Percentiles rank a stretch among this genome's conserved stretches.
Evolutionary conservation across 2,797 vertebrate genomes (phyloP).

Genomic region (Galaxias olidus): DNA sequence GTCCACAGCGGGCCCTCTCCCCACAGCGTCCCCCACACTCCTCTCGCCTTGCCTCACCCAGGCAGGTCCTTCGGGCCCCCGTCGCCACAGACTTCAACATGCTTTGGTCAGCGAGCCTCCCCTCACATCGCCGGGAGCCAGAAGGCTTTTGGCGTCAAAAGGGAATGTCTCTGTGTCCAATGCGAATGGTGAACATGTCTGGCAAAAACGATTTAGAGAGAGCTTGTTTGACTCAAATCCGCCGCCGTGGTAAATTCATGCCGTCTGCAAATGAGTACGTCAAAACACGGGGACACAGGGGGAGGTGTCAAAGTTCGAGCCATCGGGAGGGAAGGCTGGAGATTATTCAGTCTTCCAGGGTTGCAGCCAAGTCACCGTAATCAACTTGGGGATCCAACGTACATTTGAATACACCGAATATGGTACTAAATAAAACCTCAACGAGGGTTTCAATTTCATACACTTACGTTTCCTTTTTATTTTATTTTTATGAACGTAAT

Average conservation of each 20-base stretch:
- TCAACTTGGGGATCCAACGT: not conserved
- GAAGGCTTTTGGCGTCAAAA: conserved; percentile 9
- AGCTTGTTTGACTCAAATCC: conserved; percentile 14
- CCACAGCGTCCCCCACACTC: not conserved
- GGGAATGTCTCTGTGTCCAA: conserved; percentile 5
- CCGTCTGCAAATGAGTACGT: not conserved
- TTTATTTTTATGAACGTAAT: no score
- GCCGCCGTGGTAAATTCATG: conserved; percentile 11
- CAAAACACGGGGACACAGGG: conserved; percentile 8
- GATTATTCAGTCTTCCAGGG: conserved; percentile 3
- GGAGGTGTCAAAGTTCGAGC: not conserved
- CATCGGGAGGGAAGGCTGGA: not conserved
- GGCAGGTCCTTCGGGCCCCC: conserved; percentile 1
- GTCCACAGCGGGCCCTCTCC: not conserved
- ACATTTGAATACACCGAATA: not conserved
- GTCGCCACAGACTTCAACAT: conserved; percentile 8
- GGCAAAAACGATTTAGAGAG: not conserved
- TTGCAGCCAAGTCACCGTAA: not conserved
- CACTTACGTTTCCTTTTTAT: no score
- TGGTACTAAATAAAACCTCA: no score
- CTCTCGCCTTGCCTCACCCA: not conserved
- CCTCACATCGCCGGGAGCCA: conserved; percentile 3
- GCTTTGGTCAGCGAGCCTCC: conserved; percentile 18
- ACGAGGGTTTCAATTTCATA: no score
- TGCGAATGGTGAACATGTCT: conserved; percentile 11